Conservation (phyloP, 1,140 invertebrate species). For the Brachionus asplanchnoidis region DNA sequence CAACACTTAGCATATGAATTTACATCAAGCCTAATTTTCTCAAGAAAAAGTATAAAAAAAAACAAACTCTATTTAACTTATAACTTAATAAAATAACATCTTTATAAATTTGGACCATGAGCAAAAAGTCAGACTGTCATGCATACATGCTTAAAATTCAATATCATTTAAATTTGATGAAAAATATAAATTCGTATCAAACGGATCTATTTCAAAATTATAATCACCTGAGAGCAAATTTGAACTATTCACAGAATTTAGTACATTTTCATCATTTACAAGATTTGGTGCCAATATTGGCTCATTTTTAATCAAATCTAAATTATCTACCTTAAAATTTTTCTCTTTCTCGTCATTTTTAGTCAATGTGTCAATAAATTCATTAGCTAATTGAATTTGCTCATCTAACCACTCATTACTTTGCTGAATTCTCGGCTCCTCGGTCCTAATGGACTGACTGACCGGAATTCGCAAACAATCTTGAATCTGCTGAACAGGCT, state of each 20-base stretch:
- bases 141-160: not conserved
- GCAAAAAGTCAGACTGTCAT: not conserved
- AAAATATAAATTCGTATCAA: constrained; percentile 37
- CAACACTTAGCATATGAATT: not conserved
- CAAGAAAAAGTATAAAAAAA: not conserved
- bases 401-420: constrained; percentile 23
- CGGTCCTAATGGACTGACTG: not conserved
- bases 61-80: not conserved
- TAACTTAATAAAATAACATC: not conserved
- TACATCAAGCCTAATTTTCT: not conserved
- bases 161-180: constrained; percentile 32
- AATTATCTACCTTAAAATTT: not conserved
- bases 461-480: not conserved
- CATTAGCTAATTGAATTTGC: constrained; percentile 24
- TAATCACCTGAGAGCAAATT: not conserved
- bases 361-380: constrained; percentile 22
- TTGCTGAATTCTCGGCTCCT: not conserved
- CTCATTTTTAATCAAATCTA: not conserved
- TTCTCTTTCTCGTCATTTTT: constrained; percentile 18
- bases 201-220: constrained; percentile 34
- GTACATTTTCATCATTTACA: not conserved
- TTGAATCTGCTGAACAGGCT: not conserved
- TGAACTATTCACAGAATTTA: not conserved
- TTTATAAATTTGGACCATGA: not conserved
- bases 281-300: not conserved